Percentiles rank a stretch among this genome's conserved stretches.
Conservation (phyloP, 2,797 vertebrate species). For the Loris lydekkerianus region DNA sequence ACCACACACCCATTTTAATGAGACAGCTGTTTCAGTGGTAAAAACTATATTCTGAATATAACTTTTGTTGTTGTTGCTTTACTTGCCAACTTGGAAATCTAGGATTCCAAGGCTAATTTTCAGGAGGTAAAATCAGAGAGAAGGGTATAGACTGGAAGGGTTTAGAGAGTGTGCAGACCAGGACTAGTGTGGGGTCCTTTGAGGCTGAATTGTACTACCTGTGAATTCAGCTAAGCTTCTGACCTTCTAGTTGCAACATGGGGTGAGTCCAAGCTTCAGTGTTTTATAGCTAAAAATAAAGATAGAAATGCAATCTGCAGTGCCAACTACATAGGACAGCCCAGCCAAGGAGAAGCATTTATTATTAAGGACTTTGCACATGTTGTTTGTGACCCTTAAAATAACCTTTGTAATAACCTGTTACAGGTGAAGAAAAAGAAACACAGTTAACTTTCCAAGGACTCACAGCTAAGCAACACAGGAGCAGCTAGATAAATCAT, state of each 20-base stretch:
- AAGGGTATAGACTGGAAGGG: background rate
- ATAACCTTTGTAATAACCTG: background rate
- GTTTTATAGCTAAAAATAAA: constrained; percentile 46
- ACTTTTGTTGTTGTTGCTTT: background rate
- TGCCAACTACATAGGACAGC: background rate
- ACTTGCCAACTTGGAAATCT: background rate
- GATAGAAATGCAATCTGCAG: background rate
- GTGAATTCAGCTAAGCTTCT: background rate
- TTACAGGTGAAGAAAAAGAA: background rate
- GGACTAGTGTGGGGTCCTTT: background rate
- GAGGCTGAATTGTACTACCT: background rate
- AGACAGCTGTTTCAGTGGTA: background rate
- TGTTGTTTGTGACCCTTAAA: background rate
- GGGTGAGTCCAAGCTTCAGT: background rate
- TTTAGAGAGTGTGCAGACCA: too few relatives aligned
- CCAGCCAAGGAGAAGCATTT: background rate
- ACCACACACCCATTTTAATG: background rate
- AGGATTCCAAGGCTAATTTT: background rate
- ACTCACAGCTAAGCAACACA: background rate
- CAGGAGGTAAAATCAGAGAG: background rate
- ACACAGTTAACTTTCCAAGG: background rate
- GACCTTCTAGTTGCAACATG: background rate
- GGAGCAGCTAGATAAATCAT: background rate
- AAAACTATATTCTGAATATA: background rate
- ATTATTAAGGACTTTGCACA: background rate